Evolutionary conservation across 2,113 vertebrate species (phyloP).

Genomic region (Catharus bicknelli): DNA sequence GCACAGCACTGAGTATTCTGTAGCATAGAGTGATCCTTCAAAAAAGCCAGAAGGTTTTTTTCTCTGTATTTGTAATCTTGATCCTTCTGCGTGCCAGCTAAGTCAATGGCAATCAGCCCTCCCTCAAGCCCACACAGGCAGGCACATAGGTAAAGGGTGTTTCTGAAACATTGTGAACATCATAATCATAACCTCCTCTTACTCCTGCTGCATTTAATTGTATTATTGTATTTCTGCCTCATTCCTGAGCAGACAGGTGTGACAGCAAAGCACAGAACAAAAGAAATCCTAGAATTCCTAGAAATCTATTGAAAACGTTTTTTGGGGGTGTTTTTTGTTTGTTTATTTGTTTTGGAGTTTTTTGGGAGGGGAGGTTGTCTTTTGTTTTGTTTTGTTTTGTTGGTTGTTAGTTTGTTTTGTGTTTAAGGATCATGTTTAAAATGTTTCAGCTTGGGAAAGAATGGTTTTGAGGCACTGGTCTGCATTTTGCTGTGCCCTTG

Average conservation of each 20-base stretch:
- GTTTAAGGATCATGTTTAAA: background rate
- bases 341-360: background rate
- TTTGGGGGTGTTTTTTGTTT: background rate
- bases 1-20: background rate
- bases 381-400: background rate
- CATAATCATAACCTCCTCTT: background rate
- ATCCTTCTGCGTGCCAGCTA: background rate
- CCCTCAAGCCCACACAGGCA: background rate
- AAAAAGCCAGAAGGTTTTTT: background rate
- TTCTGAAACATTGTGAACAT: background rate
- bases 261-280: background rate
- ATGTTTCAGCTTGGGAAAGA: background rate
- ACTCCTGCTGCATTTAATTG: background rate
- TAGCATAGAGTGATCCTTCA: background rate
- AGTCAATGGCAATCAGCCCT: background rate
- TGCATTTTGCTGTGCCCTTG: background rate
- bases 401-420: background rate
- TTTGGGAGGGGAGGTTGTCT: background rate
- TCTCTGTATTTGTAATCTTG: background rate
- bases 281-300: background rate
- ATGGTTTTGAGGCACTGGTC: background rate
- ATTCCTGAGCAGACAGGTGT: background rate
- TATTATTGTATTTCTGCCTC: background rate
- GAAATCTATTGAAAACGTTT: background rate
- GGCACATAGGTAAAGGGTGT: background rate